Base-by-base conservation (phyloP, 1,140 invertebrate genomes). In the Leptinotarsa texana region DNA sequence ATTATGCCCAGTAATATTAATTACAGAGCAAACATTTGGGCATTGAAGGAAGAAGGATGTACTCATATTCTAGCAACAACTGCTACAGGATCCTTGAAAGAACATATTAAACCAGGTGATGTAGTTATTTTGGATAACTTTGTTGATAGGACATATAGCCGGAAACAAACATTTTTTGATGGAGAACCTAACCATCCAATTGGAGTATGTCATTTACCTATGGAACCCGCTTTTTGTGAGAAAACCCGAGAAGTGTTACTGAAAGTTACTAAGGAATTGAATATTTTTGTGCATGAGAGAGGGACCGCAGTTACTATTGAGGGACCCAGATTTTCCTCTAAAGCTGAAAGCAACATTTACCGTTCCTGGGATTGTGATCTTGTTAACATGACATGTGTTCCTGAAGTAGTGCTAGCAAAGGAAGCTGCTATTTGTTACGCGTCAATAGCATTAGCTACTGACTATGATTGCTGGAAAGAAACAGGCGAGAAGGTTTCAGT, bases 391-490 rank as follows among this genome's bases (percentile, higher is more conserved):
- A 99, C 97, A 15, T 93, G 93, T 49, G 94, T 95, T 51, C 98
- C 98, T 3, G 98, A 99, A 88, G 97, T 96, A 15, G 89, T 93
- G 48, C 83, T 99, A 67, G 98, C 98, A 0, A 98, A 97, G 86
- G 98, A 99, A 88, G 92, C 95, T 17, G 97, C 97, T 0, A 84
- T 99, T 72, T 91, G 94, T 67, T 99, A 99, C 86, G 95, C 93
- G 4, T 89, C 94, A 3, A 87, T 99, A 42, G 98, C 96, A 5
- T 90, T 99, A 83, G 93, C 95, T 17, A 99, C 98, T 0, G 98
- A 99, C 87, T 99, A 99, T 83, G 98, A 99, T 86, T 98, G 96
- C 82, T 99, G 98, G 98, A 88, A 90, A 83, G 92, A 94, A 74
- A 87, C 88, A 42, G 92, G 90, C 22, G 90, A 92, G 73, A 89